These are phyloP conservation scores for Saccostrea cuccullata DNA, from an alignment of 1,140 invertebrate genomes.

Conservation along the genomic window DNA sequence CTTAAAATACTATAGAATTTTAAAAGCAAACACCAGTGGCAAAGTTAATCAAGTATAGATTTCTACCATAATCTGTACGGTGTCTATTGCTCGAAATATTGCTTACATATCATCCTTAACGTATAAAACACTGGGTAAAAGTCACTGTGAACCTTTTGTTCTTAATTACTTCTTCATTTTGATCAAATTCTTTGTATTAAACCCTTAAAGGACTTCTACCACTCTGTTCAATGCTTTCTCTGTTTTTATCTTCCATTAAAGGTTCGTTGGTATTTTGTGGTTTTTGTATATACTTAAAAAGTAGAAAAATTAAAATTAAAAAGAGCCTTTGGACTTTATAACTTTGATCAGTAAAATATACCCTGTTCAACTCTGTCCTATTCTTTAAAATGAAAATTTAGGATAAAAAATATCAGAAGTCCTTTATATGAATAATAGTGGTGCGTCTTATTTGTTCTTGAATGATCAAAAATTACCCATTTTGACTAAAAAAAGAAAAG, in stretches of 20 bases:
- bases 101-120: background rate
- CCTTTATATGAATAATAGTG: background rate
- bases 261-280: background rate
- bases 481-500: background rate
- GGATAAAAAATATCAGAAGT: background rate
- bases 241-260: background rate
- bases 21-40: slow-evolving; percentile 26
- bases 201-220: background rate
- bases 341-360: background rate
- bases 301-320: background rate
- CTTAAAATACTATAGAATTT: slow-evolving; percentile 36
- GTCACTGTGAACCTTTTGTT: background rate
- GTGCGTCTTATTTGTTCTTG: background rate
- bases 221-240: background rate
- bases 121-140: background rate
- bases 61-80: background rate
- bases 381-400: background rate
- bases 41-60: background rate
- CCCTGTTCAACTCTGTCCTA: background rate
- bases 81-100: slow-evolving; percentile 31
- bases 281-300: background rate
- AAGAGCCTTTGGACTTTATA: background rate
- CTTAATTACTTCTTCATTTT: background rate
- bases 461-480: background rate
- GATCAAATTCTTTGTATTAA: background rate